Percentiles rank a stretch among this genome's conserved stretches.
phyloP scores from a whole-genome alignment of 2,888 invertebrate genomes.

The Morpho helenor region DNA sequence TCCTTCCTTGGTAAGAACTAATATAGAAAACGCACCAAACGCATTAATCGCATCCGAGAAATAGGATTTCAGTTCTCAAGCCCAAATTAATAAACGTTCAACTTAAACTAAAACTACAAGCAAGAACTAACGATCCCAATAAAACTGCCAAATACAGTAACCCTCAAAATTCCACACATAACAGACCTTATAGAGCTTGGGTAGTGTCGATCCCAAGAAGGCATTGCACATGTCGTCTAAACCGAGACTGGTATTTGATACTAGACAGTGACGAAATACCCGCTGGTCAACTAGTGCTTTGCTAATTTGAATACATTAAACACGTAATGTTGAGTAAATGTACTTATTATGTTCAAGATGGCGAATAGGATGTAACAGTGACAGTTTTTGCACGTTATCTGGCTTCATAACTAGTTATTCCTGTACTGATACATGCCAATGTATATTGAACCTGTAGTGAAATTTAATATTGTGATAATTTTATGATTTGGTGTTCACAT shows the following conservation, averaged over 20 bases:
- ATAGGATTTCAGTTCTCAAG: conserved; percentile 7
- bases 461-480: too few species aligned
- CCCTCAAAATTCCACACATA: conserved; percentile 44
- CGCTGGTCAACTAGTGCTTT: conserved; percentile 17
- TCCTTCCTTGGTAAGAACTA: too few species aligned
- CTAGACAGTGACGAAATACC: conserved; percentile 31
- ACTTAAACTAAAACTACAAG: conserved; percentile 5
- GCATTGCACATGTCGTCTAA: conserved; percentile 53
- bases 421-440: too few species aligned
- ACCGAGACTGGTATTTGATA: conserved; percentile 36
- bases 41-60: too few species aligned
- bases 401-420: not conserved
- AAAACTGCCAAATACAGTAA: conserved; percentile 33
- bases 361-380: not conserved
- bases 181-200: conserved; percentile 46
- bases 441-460: too few species aligned
- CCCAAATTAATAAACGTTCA: conserved; percentile 18
- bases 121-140: conserved; percentile 26
- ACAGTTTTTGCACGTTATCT: not conserved
- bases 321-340: conserved; percentile 14
- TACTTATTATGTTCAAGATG: not conserved
- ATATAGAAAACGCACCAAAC: too few species aligned
- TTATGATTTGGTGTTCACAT: too few species aligned
- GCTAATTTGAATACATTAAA: not conserved
- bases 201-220: conserved; percentile 47